Conservation (phyloP, 2,113 vertebrate species). For the Cyprinodon variegatus region DNA sequence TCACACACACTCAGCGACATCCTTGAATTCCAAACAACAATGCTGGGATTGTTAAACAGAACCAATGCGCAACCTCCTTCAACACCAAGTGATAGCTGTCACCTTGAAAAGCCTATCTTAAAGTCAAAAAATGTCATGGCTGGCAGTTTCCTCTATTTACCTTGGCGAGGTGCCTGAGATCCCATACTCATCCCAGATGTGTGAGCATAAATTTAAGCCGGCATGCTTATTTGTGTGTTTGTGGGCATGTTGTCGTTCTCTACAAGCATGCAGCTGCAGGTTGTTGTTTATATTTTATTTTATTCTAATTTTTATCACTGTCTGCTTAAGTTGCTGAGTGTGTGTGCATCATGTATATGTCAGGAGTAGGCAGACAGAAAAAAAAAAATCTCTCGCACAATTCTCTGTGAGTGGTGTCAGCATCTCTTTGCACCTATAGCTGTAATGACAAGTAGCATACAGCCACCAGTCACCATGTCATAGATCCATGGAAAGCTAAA, state of each 20-base stretch:
- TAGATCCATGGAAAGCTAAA: not conserved
- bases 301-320: not conserved
- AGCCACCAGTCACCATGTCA: conserved; percentile 12
- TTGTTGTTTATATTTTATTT: conserved; percentile 8
- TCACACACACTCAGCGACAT: not conserved
- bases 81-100: conserved; percentile 58
- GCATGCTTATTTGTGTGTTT: conserved; percentile 56
- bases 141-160: conserved; percentile 62
- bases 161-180: conserved; percentile 54
- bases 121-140: conserved; percentile 51
- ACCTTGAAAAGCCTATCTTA: conserved; percentile 53
- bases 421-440: conserved; percentile 54
- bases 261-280: conserved; percentile 13
- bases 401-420: conserved; percentile 46
- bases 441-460: conserved; percentile 25
- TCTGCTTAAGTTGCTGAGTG: conserved; percentile 4
- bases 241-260: conserved; percentile 24
- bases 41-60: conserved; percentile 48
- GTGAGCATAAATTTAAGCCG: conserved; percentile 9
- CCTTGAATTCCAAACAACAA: conserved; percentile 28
- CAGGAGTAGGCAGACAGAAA: conserved; percentile 23
- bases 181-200: conserved; percentile 54
- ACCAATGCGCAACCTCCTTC: conserved; percentile 25
- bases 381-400: conserved; percentile 38
- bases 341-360: conserved; percentile 2